A percentile compares a stretch with the other conserved stretches of the same genome.
phyloP scores from a whole-genome alignment of 2,888 invertebrate species.

The Malacosoma neustria region DNA sequence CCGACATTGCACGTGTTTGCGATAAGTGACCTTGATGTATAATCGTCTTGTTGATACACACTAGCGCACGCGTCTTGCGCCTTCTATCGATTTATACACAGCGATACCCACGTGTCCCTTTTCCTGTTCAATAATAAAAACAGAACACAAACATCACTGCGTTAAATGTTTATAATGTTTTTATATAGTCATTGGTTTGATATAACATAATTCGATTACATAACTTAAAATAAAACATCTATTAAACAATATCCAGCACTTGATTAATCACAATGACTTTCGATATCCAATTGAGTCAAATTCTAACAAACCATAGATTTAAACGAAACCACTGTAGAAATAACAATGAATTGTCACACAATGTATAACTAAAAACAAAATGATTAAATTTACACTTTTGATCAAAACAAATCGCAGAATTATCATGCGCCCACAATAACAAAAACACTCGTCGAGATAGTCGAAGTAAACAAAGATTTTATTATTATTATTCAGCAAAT shows the following conservation, averaged over 20 bases:
- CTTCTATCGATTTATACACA: constrained; percentile 65
- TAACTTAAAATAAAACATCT: constrained; percentile 48
- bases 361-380: constrained; percentile 2
- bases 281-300: constrained; percentile 28
- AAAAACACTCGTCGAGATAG: constrained; percentile 60
- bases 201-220: constrained; percentile 50
- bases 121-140: constrained; percentile 7
- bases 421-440: constrained; percentile 59
- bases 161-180: not conserved
- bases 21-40: constrained; percentile 64
- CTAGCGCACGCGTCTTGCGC: constrained; percentile 65
- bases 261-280: constrained; percentile 67
- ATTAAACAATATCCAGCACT: constrained; percentile 43
- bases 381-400: constrained; percentile 6
- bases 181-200: constrained; percentile 4
- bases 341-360: not conserved
- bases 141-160: not conserved
- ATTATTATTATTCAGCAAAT: constrained; percentile 62
- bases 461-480: constrained; percentile 71
- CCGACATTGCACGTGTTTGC: constrained; percentile 77
- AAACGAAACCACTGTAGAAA: not conserved
- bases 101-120: constrained; percentile 58
- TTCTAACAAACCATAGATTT: constrained; percentile 2
- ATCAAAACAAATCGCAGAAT: constrained; percentile 22
- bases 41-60: constrained; percentile 66